A percentile compares a stretch with the other conserved stretches of the same genome.
Evolutionary conservation across 2,797 vertebrate genomes (phyloP).

Genomic region (Amazona ochrocephala): DNA sequence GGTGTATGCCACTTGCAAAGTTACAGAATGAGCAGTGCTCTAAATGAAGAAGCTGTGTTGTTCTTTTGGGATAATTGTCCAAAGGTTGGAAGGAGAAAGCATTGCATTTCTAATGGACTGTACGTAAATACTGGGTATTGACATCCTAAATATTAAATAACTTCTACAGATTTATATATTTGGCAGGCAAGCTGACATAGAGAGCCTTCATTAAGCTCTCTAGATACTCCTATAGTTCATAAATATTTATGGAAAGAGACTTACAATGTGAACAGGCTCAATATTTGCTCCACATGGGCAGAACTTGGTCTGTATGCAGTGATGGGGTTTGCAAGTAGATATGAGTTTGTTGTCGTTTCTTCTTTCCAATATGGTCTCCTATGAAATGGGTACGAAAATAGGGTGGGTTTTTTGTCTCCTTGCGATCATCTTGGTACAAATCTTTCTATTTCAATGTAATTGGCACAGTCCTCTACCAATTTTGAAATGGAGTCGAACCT

Average conservation of each 20-base stretch:
- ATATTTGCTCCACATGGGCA: neutral
- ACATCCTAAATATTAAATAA: neutral
- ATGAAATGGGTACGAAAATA: neutral
- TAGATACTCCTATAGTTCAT: neutral
- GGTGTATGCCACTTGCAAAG: neutral
- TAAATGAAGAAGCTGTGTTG: neutral
- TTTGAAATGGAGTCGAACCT: constrained; percentile 1
- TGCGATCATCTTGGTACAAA: neutral
- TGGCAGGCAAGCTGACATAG: neutral
- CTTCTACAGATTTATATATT: neutral
- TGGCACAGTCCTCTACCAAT: neutral
- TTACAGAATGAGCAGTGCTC: neutral
- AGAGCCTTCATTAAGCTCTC: neutral
- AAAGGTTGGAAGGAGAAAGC: neutral
- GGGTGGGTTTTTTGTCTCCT: neutral
- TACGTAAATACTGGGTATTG: neutral
- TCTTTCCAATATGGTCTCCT: neutral
- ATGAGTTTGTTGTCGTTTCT: neutral
- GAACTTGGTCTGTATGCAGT: neutral
- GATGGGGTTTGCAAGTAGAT: neutral
- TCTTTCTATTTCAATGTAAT: neutral
- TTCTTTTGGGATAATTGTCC: neutral
- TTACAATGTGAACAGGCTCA: neutral
- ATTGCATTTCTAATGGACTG: neutral
- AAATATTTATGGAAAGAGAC: constrained; percentile 1